These are phyloP conservation scores for Endotricha flammealis DNA, from an alignment of 2,888 invertebrate species.

Conservation along the genomic window DNA sequence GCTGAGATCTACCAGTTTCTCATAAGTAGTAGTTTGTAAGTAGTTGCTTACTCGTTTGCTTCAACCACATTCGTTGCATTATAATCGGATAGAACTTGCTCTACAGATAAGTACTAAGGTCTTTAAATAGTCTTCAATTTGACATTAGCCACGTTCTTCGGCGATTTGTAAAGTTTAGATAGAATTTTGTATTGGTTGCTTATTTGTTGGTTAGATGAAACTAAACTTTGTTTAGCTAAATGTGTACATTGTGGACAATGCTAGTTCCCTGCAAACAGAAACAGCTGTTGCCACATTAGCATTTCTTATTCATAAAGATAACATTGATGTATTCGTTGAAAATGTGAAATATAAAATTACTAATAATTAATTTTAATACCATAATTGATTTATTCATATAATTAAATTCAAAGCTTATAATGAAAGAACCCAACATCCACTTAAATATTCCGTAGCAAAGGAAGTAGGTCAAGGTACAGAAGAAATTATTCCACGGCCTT, in stretches of 20 bases:
- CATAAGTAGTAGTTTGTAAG: conserved; percentile 16
- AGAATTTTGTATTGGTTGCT: conserved; percentile 18
- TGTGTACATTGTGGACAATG: conserved; percentile 11
- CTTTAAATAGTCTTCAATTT: conserved; percentile 39
- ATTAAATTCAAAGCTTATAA: conserved; percentile 5
- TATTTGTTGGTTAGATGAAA: conserved; percentile 20
- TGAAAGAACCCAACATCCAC: conserved; percentile 7
- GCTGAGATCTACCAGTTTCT: conserved; percentile 7
- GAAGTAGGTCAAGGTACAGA: conserved; percentile 56
- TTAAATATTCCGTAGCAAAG: conserved; percentile 8
- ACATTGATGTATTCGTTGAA: too few species aligned
- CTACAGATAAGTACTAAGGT: conserved; percentile 28
- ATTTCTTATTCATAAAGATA: background rate
- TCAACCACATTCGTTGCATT: conserved; percentile 25
- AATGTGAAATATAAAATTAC: background rate
- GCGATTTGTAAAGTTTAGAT: conserved; percentile 29
- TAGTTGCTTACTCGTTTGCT: conserved; percentile 34
- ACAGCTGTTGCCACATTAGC: background rate
- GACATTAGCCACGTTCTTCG: conserved; percentile 27
- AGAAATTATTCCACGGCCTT: conserved; percentile 50
- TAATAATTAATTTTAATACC: too few species aligned
- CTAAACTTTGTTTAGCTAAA: conserved; percentile 16
- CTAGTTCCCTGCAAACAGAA: conserved; percentile 5
- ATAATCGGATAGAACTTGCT: conserved; percentile 24
- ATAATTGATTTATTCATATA: background rate